A percentile compares a stretch with the other conserved stretches of the same genome.
phyloP scores from a whole-genome alignment of 2,797 vertebrate genomes.

The Potorous gilbertii region DNA sequence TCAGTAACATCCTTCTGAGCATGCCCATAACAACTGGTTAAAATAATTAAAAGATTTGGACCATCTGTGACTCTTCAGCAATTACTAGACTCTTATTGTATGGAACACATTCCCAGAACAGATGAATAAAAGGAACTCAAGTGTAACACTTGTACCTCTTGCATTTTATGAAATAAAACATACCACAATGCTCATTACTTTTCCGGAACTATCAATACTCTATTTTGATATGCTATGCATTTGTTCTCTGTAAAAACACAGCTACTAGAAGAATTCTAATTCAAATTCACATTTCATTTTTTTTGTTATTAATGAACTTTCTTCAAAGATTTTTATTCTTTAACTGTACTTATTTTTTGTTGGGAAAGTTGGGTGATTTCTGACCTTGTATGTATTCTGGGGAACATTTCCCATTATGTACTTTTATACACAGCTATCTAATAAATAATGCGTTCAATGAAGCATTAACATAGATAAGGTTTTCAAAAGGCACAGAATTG shows the following conservation, averaged over 20 bases:
- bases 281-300: background rate
- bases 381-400: slow-evolving; percentile 21
- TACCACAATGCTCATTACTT: background rate
- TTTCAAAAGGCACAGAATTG: slow-evolving; percentile 37
- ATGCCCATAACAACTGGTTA: slow-evolving; percentile 61
- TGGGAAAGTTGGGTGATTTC: background rate
- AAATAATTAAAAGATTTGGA: slow-evolving; percentile 66
- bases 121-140: slow-evolving; percentile 64
- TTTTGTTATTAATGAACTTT: background rate
- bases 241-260: background rate
- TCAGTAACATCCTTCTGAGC: slow-evolving; percentile 63
- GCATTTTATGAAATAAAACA: slow-evolving; percentile 31
- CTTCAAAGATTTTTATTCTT: background rate
- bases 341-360: background rate
- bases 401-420: background rate
- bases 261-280: background rate
- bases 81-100: slow-evolving; percentile 62
- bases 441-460: slow-evolving; percentile 15
- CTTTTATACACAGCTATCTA: slow-evolving; percentile 4
- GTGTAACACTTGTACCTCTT: slow-evolving; percentile 40
- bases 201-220: background rate
- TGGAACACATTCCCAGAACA: slow-evolving; percentile 65
- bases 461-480: background rate
- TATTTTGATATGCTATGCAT: background rate
- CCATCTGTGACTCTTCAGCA: slow-evolving; percentile 68